Evolutionary conservation across 2,888 invertebrate genomes (phyloP), one percentile per base, ranked within the genome.

Genomic region (Leptinotarsa tumamoca): DNA sequence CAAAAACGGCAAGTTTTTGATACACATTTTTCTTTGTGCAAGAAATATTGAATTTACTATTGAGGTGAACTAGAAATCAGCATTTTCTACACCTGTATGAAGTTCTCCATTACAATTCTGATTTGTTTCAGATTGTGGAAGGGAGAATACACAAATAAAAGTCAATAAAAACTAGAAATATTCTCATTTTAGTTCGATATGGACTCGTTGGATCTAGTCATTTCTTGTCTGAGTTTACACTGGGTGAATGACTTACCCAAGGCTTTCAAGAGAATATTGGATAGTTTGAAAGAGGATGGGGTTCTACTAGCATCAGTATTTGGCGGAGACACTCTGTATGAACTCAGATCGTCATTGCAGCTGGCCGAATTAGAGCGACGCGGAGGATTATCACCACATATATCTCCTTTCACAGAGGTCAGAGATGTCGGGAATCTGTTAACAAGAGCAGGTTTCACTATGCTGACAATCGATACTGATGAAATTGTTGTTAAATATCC

Each of bases 221-320:
- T 98, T 27, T 97, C 97, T 50, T 96, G 95, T 76, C 88, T 96
- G 17, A 94, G 94, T 78, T 89, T 98, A 58, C 99, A 99, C 86
- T 99, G 99, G 99, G 97, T 99, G 0, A 99, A 99, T 87, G 95
- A 99, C 89, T 90, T 99, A n/a, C 99, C 99, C 0, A 95, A 95
- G 4, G 93, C 94, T 76, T 95, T 96, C 81, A 90, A 90, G 78
- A 90, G 90, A 84, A 91, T 95, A 82, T 91, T 94, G 83, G 89
- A 89, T 14, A 91, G 93, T 75, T 88, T 98, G 33, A 96, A 94
- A 87, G 93, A 94, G 72, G 99, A 99, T 89, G 98, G 98, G 49
- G 98, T 95, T 0, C 95, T 99, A 84, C 91, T 99, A 85, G 98
- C 96, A 0, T 93, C 97, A 54, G 91, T 99, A 80, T 98, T 98